A percentile compares a stretch with the other conserved stretches of the same genome.
phyloP scores from a whole-genome alignment of 2,797 vertebrate genomes.

The Sebastes iracundus region DNA sequence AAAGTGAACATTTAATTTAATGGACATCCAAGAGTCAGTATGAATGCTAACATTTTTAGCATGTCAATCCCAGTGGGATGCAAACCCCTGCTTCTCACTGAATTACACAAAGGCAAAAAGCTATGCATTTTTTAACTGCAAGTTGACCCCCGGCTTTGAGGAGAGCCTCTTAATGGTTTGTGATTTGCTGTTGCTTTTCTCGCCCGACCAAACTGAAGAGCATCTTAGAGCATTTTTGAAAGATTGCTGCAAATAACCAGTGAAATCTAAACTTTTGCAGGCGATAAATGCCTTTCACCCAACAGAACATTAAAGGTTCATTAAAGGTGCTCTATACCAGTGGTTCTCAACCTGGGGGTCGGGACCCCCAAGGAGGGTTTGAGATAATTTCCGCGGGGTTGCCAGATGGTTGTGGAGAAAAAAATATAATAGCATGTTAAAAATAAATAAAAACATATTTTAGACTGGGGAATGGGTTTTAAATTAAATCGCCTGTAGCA shows the following conservation, averaged over 20 bases:
- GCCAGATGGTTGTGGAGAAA: no score
- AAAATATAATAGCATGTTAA: no score
- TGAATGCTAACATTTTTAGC: conserved; percentile 26
- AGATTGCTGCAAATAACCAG: background rate
- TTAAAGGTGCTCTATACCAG: background rate
- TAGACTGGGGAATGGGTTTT: no score
- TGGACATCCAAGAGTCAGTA: conserved; percentile 18
- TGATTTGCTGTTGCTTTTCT: conserved; percentile 39
- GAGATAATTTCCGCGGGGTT: no score
- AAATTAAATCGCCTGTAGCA: no score
- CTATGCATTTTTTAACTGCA: conserved; percentile 1
- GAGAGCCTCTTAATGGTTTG: conserved; percentile 21
- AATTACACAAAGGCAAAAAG: conserved; percentile 6
- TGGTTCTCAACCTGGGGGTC: no score
- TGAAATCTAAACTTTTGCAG: background rate
- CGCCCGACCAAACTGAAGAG: background rate
- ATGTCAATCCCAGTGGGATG: background rate
- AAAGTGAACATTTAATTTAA: conserved; percentile 36
- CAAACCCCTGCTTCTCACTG: background rate
- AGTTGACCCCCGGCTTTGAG: conserved; percentile 24
- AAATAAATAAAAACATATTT: no score
- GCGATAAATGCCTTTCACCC: background rate
- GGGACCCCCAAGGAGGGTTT: no score
- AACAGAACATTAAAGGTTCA: background rate
- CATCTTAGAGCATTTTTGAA: background rate